Evolutionary conservation across 1,140 invertebrate genomes (phyloP), one percentile per base, ranked within the genome.

Genomic region (Nephotettix cincticeps): DNA sequence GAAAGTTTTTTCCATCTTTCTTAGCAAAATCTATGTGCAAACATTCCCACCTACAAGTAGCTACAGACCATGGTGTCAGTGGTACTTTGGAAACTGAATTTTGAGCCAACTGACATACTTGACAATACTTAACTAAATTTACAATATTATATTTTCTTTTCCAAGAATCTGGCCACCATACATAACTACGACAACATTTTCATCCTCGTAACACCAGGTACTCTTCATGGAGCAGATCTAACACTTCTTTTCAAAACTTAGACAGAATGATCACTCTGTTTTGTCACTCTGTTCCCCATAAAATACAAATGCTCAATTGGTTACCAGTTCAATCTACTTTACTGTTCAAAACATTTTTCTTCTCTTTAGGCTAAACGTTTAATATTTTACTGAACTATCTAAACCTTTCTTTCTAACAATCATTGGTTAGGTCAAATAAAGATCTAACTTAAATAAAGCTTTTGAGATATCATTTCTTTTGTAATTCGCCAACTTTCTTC

Each of bases 121-220:
- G 25, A 56, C 72, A 77, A 27, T 17, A 13, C 36, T 40, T 23
- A 6, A 64, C 71, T 19, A 27, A 68, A 63, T 43, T 19, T 58
- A 74, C 66, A 21, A 83, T 81, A 0, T 80, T 75, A 11, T n/a
- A n/a, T n/a, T n/a, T n/a, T n/a, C n/a, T 36, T 23, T 70, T 84
- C 78, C 0, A 83, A 78, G 11, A 73, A 71, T n/a, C n/a, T n/a
- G n/a, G n/a, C n/a, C n/a, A n/a, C 76, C 77, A 83, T 23, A 81
- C 72, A 69, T 79, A 76, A 28, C 54, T 74, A 27, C 79, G 29
- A 9, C 81, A 81, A 40, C 1, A 74, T 58, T 72, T 84, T 84
- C 80, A 82, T 84, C 13, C 61, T 23, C 36, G 67, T 25, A n/a
- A 75, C 76, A 2, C 81, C 81, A 11, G 74, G 66, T 82, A 81